Evolutionary conservation across 2,113 vertebrate species (phyloP), one percentile per base, ranked within the genome.

Genomic region (Pycnonotus jocosus): DNA sequence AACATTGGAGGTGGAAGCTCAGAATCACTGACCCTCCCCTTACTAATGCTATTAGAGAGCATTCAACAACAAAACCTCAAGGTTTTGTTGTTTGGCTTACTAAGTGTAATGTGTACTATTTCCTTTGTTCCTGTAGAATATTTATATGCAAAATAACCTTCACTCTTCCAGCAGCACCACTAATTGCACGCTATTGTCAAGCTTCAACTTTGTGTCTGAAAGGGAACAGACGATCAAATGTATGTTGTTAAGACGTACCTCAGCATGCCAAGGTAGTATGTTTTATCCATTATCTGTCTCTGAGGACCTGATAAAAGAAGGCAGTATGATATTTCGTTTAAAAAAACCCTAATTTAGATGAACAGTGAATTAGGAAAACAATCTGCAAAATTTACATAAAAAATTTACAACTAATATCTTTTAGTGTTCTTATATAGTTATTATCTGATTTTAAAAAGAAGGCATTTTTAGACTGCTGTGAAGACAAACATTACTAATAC

Each of bases 201-300:
- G 23, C 11, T 77, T 47, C n/a, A 68, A 31, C 6, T 66, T 56
- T 7, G 42, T 14, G 22, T 17, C 33, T 77, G 16, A 61, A 69
- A 61, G 9, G 3, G 11, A 80, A 62, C 3, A 44, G 33, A 72
- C 8, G n/a, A 62, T 13, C 40, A 88, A 73, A 90, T 51, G 11
- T 78, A 40, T 10, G 40, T 12, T 76, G 5, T 58, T 83, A 78
- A 77, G 83, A 97, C 95, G 12, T 98, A 99, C 99, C 99, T 98
- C 86, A 99, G 98, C 42, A 99, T 92, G 25, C 99, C 99, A 84
- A 99, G 97, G 95, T 99, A 99, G 80, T 99, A 99, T 8, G 99
- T 99, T 96, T 99, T 99, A 97, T 99, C 99, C 98, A 99, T 97
- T 96, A 99, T 99, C 97, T 99, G 99, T 74, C 99, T 99, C 95